Evolutionary conservation across 1,140 invertebrate species (phyloP).

Genomic region (Diabrotica undecimpunctata): DNA sequence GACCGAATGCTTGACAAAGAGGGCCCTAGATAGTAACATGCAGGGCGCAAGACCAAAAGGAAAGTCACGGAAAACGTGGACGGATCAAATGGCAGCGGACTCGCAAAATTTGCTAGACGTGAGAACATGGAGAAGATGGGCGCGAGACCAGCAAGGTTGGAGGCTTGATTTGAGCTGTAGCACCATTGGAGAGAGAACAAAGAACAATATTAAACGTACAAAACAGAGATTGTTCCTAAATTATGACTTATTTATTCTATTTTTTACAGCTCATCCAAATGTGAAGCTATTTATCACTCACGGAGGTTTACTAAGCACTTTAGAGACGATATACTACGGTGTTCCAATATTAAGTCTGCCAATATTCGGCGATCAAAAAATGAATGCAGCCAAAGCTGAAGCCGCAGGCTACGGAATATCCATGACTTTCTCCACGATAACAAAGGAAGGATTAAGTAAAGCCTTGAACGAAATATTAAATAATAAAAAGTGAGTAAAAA

Average conservation of each 20-base stretch:
- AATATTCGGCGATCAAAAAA: constrained; percentile 61
- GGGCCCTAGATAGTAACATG: no score
- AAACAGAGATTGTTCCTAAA: no score
- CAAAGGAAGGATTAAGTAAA: constrained; percentile 21
- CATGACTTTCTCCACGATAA: constrained; percentile 35
- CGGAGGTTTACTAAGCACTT: constrained; percentile 65
- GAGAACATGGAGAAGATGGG: no score
- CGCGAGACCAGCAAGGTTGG: no score
- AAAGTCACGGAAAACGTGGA: no score
- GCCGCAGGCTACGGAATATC: constrained; percentile 48
- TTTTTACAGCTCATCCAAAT: constrained; percentile 59
- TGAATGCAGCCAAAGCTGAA: constrained; percentile 47
- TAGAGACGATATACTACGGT: constrained; percentile 60
- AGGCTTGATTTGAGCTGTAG: no score
- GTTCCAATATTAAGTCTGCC: constrained; percentile 57
- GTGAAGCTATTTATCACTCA: constrained; percentile 68
- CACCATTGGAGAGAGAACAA: no score
- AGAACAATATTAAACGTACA: no score
- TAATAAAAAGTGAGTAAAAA: constrained; percentile 18
- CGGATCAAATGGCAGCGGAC: no score
- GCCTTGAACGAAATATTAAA: constrained; percentile 19
- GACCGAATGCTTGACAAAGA: no score
- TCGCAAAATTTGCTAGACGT: no score
- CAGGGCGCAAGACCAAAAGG: no score
- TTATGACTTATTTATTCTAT: neutral